Base-by-base conservation (phyloP, 2,888 invertebrate genomes). In the Abscondita cerata region DNA sequence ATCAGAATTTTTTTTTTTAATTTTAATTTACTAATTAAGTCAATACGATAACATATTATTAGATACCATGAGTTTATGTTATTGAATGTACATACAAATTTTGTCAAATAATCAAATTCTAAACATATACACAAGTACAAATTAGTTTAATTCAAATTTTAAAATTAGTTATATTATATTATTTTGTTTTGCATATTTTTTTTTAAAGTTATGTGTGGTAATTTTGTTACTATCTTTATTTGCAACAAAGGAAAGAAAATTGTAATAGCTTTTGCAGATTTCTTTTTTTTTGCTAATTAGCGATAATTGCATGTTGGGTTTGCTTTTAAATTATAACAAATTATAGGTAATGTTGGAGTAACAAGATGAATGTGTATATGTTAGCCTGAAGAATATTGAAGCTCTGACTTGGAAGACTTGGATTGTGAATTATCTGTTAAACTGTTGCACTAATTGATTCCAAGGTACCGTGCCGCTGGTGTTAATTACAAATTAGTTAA, bases 371-470 rank as follows among this genome's bases (percentile, higher is more conserved):
- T 56, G 62, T 58, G 18, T 25, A 50, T 38, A 31, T 62, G 58
- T 63, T 48, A 60, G 51, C 57, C 65, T 57, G 58, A 52, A 34
- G 50, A 58, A 47, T 58, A 63, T 48, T 64, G 56, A 46, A 38
- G 57, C 33, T 62, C 50, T 54, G 57, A 16, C 46, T 52, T 54
- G 60, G 33, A 38, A 36, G 58, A 66, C 52, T 66, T 69, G 60
- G 66, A 57, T 53, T 64, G 67, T 65, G 68, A 71, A 69, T 71
- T 70, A 70, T 68, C 68, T 70, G 71, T 67, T 71, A 71, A 71
- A 71, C 68, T 69, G 70, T 57, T 69, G 67, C 56, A 66, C 67
- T 71, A 71, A 71, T 71, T 71, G 71, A 71, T 71, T 71, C 65
- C 58, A 66, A 64, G 61, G 62, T 64, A 60, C 46, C 61, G 61